Conservation (phyloP, 2,888 invertebrate genomes). For the Leucoma salicis region DNA sequence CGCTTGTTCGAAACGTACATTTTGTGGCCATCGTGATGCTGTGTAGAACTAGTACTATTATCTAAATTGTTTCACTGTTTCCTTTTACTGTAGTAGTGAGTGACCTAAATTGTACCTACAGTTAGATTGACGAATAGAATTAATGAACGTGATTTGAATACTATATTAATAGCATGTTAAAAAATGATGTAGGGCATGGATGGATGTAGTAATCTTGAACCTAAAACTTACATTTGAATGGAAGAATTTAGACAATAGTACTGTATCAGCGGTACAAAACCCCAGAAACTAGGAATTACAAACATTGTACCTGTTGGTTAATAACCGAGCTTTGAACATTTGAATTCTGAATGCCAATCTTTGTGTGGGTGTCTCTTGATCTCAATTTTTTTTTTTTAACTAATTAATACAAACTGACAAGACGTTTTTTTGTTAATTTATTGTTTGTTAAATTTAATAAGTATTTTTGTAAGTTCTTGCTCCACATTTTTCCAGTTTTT, state of each 20-base stretch:
- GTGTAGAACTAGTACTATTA: neutral
- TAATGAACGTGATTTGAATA: too few species aligned
- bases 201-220: neutral
- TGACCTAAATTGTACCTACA: too few species aligned
- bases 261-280: conserved; percentile 8
- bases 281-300: conserved; percentile 9
- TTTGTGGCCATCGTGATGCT: neutral
- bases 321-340: conserved; percentile 25
- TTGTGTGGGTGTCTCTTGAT: conserved; percentile 72
- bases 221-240: conserved; percentile 3
- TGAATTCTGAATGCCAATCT: conserved; percentile 30
- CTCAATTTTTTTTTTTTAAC: conserved; percentile 56
- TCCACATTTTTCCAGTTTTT: too few species aligned
- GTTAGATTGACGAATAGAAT: too few species aligned
- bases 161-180: too few species aligned
- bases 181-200: neutral
- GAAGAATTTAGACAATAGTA: conserved; percentile 24
- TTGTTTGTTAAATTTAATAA: conserved; percentile 46
- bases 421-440: conserved; percentile 45
- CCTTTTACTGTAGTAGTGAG: too few species aligned
- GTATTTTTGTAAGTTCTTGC: conserved; percentile 21
- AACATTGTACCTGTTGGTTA: conserved; percentile 20
- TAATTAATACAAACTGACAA: conserved; percentile 37
- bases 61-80: conserved; percentile 11
- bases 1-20: neutral